Evolutionary conservation across 2,113 vertebrate genomes (phyloP).

Genomic region (Genyomyrus donnyi): DNA sequence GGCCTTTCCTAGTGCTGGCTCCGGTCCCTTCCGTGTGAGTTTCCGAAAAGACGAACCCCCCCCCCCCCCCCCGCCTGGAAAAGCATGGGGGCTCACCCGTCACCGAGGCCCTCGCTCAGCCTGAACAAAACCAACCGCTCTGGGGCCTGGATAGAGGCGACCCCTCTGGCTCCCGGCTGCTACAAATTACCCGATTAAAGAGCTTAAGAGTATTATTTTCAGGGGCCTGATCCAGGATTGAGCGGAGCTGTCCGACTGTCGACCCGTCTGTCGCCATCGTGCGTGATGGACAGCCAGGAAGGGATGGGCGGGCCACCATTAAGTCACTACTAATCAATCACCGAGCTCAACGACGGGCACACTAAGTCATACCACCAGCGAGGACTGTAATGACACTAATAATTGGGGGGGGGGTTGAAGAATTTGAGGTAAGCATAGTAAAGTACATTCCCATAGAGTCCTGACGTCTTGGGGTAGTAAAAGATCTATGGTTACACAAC

Average conservation of each 20-base stretch:
- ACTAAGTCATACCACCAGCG: constrained; percentile 10
- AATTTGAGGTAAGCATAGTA: background rate
- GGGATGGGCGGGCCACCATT: constrained; percentile 34
- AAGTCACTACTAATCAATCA: constrained; percentile 42
- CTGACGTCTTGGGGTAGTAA: background rate
- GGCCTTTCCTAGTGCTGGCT: too few relatives aligned
- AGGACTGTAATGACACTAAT: constrained; percentile 28
- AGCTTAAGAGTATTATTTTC: constrained; percentile 60
- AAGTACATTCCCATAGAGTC: background rate
- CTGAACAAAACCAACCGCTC: constrained; percentile 27
- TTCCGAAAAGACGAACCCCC: too few relatives aligned
- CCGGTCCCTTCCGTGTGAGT: too few relatives aligned
- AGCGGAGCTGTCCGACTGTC: constrained; percentile 40
- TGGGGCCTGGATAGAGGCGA: constrained; percentile 51
- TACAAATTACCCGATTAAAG: constrained; percentile 63
- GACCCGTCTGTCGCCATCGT: constrained; percentile 4
- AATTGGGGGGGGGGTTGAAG: background rate
- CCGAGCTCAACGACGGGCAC: background rate
- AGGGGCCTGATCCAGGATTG: constrained; percentile 51
- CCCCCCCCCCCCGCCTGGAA: constrained; percentile 50
- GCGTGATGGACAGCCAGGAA: constrained; percentile 42
- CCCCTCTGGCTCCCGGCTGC: constrained; percentile 46
- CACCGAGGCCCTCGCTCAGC: constrained; percentile 44
- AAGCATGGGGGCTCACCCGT: constrained; percentile 55
- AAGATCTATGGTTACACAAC: background rate